phyloP scores from a whole-genome alignment of 2,113 vertebrate genomes.

The Onychostoma macrolepis region DNA sequence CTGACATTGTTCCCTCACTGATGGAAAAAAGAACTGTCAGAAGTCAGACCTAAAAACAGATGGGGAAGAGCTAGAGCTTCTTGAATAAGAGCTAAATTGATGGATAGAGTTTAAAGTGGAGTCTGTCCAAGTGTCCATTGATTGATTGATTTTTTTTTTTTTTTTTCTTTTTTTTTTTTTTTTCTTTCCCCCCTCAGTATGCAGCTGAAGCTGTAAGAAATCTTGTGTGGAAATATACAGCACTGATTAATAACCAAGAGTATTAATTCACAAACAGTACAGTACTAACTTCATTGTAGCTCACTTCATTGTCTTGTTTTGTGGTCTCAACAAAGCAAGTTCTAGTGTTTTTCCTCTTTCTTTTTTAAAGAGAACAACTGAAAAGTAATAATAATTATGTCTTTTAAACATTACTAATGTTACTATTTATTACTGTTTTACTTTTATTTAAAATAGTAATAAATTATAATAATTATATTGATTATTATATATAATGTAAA shows the following conservation, averaged over 20 bases:
- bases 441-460: no score
- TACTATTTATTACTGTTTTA: background rate
- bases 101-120: background rate
- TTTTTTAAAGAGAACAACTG: background rate
- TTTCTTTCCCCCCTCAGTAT: background rate
- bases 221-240: constrained; percentile 10
- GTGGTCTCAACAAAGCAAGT: background rate
- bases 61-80: background rate
- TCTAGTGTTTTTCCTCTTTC: background rate
- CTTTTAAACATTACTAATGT: background rate
- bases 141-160: no score
- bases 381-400: background rate
- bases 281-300: background rate
- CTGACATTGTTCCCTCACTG: background rate
- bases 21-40: background rate
- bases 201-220: constrained; percentile 14
- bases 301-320: background rate
- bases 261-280: background rate
- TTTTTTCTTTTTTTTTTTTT: background rate
- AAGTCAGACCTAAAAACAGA: background rate
- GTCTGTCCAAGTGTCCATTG: background rate
- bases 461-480: no score
- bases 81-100: constrained; percentile 19
- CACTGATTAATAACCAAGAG: background rate
- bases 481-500: no score